Conservation (phyloP, 2,888 invertebrate species). For the Petrolisthes manimaculis region DNA sequence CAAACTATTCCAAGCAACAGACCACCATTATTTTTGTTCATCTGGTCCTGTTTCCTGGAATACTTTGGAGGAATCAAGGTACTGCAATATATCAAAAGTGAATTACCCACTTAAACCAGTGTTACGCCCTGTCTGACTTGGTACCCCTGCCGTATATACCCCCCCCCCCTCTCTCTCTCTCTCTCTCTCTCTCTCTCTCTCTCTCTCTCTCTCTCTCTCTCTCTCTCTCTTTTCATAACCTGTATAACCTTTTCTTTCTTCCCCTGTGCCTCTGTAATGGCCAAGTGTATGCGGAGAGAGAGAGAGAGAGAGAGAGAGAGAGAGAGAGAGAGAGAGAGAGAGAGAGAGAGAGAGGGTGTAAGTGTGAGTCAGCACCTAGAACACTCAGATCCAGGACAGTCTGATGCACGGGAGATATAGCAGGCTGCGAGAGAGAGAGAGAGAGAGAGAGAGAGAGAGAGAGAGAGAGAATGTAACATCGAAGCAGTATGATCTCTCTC, state of each 20-base stretch:
- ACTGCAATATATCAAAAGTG: no score
- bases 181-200: constrained; percentile 28
- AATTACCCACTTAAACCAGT: not conserved
- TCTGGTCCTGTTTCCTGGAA: no score
- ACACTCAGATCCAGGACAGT: not conserved
- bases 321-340: constrained; percentile 11
- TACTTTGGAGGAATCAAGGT: no score
- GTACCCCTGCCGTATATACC: not conserved
- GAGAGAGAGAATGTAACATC: not conserved
- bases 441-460: not conserved
- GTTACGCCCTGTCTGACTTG: not conserved
- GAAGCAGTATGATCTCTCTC: not conserved
- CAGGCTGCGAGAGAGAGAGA: not conserved
- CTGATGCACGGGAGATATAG: not conserved
- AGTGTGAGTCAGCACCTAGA: not conserved
- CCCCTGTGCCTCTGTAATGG: not conserved
- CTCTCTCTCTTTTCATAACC: constrained; percentile 29
- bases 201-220: not conserved
- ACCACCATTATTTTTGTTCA: no score
- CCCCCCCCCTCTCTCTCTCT: not conserved
- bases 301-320: constrained; percentile 14
- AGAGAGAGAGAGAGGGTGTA: not conserved
- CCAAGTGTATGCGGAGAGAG: not conserved
- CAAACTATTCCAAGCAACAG: no score
- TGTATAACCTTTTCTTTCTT: constrained; percentile 14